These are phyloP conservation scores for Trigoniulus corallinus DNA, from an alignment of 1,140 invertebrate species.

Conservation along the genomic window DNA sequence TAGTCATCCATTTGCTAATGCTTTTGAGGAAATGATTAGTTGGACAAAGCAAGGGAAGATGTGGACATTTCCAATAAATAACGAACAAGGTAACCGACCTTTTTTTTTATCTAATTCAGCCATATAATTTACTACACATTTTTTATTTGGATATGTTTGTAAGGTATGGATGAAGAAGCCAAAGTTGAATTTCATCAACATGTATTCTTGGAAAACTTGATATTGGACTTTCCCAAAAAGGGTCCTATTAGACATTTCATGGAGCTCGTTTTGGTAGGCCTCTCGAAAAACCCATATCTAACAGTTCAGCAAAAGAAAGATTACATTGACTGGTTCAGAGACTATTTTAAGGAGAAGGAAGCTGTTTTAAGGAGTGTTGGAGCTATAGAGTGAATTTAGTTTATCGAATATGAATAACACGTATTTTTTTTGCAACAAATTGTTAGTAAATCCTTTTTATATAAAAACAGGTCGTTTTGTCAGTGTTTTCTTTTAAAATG, in stretches of 20 bases:
- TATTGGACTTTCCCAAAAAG: conserved; percentile 68
- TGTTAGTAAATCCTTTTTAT: too few relatives aligned
- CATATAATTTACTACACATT: conserved; percentile 5
- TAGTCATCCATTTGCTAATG: conserved; percentile 59
- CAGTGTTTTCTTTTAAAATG: too few relatives aligned
- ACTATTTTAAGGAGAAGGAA: conserved; percentile 75
- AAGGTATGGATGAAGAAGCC: conserved; percentile 59
- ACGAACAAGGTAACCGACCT: conserved; percentile 64
- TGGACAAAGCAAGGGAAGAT: conserved; percentile 90
- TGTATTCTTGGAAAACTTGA: conserved; percentile 72
- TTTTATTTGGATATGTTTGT: conserved; percentile 16
- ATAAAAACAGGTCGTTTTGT: too few relatives aligned
- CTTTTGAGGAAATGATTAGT: conserved; percentile 75
- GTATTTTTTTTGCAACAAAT: too few relatives aligned
- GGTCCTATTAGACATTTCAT: conserved; percentile 91
- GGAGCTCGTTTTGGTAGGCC: conserved; percentile 83
- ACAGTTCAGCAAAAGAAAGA: conserved; percentile 70
- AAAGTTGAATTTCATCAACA: conserved; percentile 76
- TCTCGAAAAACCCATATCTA: conserved; percentile 86
- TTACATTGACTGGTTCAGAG: conserved; percentile 81
- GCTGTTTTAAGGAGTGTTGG: conserved; percentile 48
- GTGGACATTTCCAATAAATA: conserved; percentile 95
- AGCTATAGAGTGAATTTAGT: conserved; percentile 18
- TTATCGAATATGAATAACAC: too few relatives aligned
- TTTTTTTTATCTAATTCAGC: conserved; percentile 1